A percentile compares a stretch with the other conserved stretches of the same genome.
phyloP scores from a whole-genome alignment of 2,797 vertebrate genomes.

The Sebastes elongatus region DNA sequence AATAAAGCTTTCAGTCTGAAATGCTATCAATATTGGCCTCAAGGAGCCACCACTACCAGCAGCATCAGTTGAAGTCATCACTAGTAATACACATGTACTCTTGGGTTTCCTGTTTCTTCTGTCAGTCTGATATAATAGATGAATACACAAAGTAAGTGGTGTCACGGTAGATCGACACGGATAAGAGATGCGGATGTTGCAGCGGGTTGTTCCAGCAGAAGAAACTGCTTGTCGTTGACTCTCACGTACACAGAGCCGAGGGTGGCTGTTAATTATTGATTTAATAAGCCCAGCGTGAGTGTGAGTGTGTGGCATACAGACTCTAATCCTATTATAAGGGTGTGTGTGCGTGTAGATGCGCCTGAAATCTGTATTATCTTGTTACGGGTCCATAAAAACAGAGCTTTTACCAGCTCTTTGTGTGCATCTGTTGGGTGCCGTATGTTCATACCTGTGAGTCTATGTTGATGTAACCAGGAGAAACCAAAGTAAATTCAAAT shows the following conservation, averaged over 20 bases:
- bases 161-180: conserved; percentile 3
- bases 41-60: neutral
- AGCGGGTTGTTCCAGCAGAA: conserved; percentile 18
- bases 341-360: neutral
- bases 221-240: conserved; percentile 2
- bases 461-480: neutral
- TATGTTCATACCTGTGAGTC: too few relatives aligned
- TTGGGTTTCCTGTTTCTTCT: neutral
- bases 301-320: conserved; percentile 12
- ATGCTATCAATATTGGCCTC: neutral
- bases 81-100: neutral
- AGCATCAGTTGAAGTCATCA: neutral
- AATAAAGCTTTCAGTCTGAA: neutral
- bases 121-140: neutral
- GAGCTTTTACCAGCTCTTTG: neutral
- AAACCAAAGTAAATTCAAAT: neutral
- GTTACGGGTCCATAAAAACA: neutral
- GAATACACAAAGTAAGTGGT: neutral
- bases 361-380: neutral
- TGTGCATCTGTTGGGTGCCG: neutral
- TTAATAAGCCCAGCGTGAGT: conserved; percentile 36
- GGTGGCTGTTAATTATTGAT: conserved; percentile 48
- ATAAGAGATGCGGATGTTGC: conserved; percentile 3
- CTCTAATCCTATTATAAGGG: conserved; percentile 26
- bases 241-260: neutral